Percentiles rank a stretch among this genome's conserved stretches.
phyloP scores from a whole-genome alignment of 2,113 vertebrate genomes.

The Otis tarda region DNA sequence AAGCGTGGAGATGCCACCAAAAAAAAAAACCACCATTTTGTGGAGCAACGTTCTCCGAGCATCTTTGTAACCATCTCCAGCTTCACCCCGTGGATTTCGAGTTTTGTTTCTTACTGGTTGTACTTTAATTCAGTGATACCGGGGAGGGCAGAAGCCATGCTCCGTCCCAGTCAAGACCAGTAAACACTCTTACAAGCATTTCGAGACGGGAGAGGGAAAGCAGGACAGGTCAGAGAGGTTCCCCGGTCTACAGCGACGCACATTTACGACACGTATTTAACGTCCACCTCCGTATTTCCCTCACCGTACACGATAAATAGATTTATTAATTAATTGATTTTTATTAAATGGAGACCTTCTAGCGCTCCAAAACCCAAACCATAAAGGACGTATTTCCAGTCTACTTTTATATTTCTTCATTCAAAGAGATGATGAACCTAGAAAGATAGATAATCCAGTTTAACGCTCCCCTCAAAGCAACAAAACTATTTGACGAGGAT shows the following conservation, averaged over 20 bases:
- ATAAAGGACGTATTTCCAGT: background rate
- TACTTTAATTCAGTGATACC: too few species aligned
- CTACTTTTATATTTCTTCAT: background rate
- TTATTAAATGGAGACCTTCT: background rate
- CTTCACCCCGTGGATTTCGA: background rate
- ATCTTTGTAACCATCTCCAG: background rate
- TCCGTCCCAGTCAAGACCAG: too few species aligned
- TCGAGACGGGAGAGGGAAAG: fast-evolving
- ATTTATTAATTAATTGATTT: slow-evolving; percentile 15
- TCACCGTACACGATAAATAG: background rate
- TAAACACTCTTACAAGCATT: background rate
- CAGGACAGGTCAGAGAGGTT: background rate
- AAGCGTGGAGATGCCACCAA: too few species aligned
- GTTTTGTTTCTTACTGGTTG: too few species aligned
- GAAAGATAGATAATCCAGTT: background rate
- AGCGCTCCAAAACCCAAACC: background rate
- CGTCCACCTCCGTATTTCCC: background rate
- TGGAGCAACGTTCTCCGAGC: too few species aligned
- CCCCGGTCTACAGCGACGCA: background rate
- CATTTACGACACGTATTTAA: background rate
- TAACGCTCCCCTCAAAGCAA: background rate
- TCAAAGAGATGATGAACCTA: too few species aligned
- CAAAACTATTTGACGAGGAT: background rate
- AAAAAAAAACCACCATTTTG: too few species aligned
- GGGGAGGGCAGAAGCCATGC: background rate